Evolutionary conservation across 2,888 invertebrate genomes (phyloP), one percentile per base, ranked within the genome.

Genomic region (Chrysolina haemoptera): DNA sequence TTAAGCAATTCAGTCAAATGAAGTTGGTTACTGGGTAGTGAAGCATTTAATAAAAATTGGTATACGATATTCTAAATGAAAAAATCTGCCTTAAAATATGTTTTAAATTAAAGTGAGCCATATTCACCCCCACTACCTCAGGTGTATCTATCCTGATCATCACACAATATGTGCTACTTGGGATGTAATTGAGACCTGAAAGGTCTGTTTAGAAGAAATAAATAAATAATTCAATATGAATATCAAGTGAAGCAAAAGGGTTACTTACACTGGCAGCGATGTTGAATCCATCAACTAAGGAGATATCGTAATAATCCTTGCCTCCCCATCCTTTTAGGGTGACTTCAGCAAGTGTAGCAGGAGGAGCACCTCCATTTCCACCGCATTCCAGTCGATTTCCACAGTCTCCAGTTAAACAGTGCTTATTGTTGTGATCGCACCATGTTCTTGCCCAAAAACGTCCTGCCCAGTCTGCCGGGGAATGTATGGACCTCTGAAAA

Each of bases 251-350:
- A 43, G 1, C 43, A 43, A 12, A 27, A 55, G 50, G 66, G 3
- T 66, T 53, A 78, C 82, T 82, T 74, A 87, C 86, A 66, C 80
- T 73, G 11, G 85, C 83, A 68, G 84, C 81, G 9, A 88, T 75
- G 79, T 89, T 90, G 84, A 87, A 90, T 6, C 90, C 90, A 82
- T 90, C 90, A 16, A 90, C 90, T 46, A 89, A 81, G 18, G 88
- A 89, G 70, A 90, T 84, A 78, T 90, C 89, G 81, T 90, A 90
- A 82, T 85, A 89, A 81, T 90, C 89, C 71, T 85, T 79, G 43
- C 86, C 86, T 59, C 84, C 85, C 43, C 76, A 80, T 2, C 86
- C 87, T 68, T 84, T 85, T 16, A 88, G 80, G 1, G 88, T 89
- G 71, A 90, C 88, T 81, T 90, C 89, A 11, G 87, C 88, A 6